Evolutionary conservation across 2,888 invertebrate species (phyloP), one percentile per base, ranked within the genome.

Genomic region (Thelaira solivaga): DNA sequence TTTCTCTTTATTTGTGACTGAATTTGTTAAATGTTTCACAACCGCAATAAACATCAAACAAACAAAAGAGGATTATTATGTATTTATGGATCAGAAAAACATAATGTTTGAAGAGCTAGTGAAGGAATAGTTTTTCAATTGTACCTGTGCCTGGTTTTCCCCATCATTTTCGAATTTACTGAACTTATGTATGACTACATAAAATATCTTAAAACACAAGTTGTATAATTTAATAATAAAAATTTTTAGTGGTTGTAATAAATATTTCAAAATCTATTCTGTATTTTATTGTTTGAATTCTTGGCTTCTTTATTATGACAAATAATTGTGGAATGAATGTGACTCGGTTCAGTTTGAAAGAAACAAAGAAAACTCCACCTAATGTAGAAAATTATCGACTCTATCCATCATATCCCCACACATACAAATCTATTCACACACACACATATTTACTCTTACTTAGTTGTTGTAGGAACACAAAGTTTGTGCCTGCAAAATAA

Each of bases 221-320:
- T 45, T 53, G 61, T 53, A 67, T 67, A 36, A 68, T 67, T 55
- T 53, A 41, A 16, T 61, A 39, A 47, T 53, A 47, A 22, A 62
- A 64, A 29, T 39, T 26, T 55, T 72, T 55, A 47, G 39, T 55
- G 72, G 26, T 67, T 1, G 67, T 47, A 61, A 67, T 67, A 74
- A 67, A 74, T 67, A 61, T 75, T 75, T 55, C 51, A 61, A 53
- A 61, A 62, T 31, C 18, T 55, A 29, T 75, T 31, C 13, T 13
- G n/a, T 31, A n/a, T 18, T 68, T 75, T 68, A 75, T 62, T 67
- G 43, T 16, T 67, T 10, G 6, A 36, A 67, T 36, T 26, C 20
- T 61, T 75, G 67, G 51, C 67, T 62, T 68, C 69, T 74, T 69
- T 59, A 71, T 65, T 78, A 74, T 74, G 78, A 78, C 74, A 78